A percentile compares a stretch with the other conserved stretches of the same genome.
phyloP scores from a whole-genome alignment of 2,888 invertebrate species.

The Drosophila sordidapex region DNA sequence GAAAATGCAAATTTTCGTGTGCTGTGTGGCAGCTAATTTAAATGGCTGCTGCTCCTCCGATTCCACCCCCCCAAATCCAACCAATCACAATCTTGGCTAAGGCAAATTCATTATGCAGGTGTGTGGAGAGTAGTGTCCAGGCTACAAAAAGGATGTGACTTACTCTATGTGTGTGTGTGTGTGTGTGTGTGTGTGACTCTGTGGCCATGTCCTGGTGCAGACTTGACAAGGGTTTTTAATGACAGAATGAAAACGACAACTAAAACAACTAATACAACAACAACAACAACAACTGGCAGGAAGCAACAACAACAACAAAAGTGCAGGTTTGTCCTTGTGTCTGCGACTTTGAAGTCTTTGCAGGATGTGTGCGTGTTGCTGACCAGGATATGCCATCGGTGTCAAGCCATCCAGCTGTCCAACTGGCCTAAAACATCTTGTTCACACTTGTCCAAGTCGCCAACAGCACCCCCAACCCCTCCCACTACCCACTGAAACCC shows the following conservation, averaged over 20 bases:
- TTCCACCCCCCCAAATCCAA: neutral
- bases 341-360: constrained; percentile 71
- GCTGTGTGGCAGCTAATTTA: constrained; percentile 67
- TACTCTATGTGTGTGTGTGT: neutral
- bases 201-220: constrained; percentile 58
- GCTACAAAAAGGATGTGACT: constrained; percentile 48
- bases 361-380: constrained; percentile 52
- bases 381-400: constrained; percentile 74
- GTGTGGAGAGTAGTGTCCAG: constrained; percentile 30
- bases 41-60: constrained; percentile 50
- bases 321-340: constrained; percentile 51
- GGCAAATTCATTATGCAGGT: constrained; percentile 64
- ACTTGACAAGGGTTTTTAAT: constrained; percentile 84
- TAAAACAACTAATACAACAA: constrained; percentile 43
- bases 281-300: constrained; percentile 31
- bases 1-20: constrained; percentile 71
- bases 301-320: constrained; percentile 31
- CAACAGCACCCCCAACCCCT: constrained; percentile 26
- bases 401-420: constrained; percentile 73
- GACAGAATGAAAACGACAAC: constrained; percentile 78
- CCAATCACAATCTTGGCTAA: constrained; percentile 11
- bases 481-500: neutral
- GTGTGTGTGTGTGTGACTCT: constrained; percentile 28
- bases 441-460: constrained; percentile 82
- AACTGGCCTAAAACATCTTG: constrained; percentile 83